These are phyloP conservation scores for Lophochroa leadbeateri DNA, from an alignment of 2,113 vertebrate genomes.

Conservation along the genomic window DNA sequence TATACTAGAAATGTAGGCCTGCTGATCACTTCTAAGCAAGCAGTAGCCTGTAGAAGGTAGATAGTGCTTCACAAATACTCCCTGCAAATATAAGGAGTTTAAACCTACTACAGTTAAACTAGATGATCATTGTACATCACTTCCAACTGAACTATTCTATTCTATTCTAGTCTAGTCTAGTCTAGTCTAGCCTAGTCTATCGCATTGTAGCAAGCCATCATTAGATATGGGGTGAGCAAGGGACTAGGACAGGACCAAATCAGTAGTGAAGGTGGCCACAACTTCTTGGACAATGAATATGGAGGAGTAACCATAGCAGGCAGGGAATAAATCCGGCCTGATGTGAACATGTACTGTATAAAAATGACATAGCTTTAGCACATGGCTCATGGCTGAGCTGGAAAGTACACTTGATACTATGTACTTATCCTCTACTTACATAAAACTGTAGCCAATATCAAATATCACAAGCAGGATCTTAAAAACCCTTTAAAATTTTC, in stretches of 20 bases:
- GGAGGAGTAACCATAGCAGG: not conserved
- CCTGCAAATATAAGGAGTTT: not conserved
- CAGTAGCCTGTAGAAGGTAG: not conserved
- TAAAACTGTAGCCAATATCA: not conserved
- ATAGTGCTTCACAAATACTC: not conserved
- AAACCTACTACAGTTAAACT: not conserved
- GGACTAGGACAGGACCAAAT: not conserved
- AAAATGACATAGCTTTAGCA: not conserved
- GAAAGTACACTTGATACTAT: not conserved
- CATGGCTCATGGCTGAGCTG: not conserved
- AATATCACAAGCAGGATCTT: not conserved
- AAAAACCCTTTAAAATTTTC: not conserved
- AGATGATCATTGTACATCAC: not conserved
- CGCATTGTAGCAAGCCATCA: not conserved
- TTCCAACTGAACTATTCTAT: not conserved
- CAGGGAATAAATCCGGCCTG: not conserved
- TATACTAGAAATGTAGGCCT: not conserved
- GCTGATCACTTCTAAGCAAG: not conserved
- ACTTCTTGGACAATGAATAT: not conserved
- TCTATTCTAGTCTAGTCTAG: not conserved
- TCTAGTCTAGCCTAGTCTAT: not conserved
- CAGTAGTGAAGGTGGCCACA: not conserved
- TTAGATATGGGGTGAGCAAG: not conserved
- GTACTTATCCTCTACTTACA: not conserved
- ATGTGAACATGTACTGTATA: not conserved